phyloP scores from a whole-genome alignment of 2,797 vertebrate species.

The Manis javanica region DNA sequence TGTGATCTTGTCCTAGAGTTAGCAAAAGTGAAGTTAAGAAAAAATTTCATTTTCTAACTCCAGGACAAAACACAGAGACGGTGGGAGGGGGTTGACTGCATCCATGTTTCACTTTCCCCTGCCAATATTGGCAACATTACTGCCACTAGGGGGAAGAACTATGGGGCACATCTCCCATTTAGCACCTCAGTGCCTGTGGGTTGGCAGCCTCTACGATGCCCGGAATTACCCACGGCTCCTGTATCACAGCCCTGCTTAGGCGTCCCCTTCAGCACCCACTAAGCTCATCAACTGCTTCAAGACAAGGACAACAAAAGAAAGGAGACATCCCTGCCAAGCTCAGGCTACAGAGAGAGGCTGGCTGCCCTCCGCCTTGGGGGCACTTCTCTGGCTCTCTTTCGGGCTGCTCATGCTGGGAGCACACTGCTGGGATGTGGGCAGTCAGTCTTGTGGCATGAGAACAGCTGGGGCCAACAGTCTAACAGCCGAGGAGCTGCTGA shows the following conservation, averaged over 20 bases:
- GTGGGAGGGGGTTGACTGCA: neutral
- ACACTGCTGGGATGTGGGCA: neutral
- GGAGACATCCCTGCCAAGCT: neutral
- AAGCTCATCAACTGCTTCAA: neutral
- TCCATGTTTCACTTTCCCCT: neutral
- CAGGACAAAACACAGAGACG: neutral
- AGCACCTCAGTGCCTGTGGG: neutral
- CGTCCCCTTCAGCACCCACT: no score
- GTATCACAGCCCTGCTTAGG: neutral
- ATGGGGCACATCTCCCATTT: neutral
- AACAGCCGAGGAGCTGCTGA: neutral
- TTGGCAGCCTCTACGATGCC: neutral
- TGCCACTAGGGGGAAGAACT: neutral
- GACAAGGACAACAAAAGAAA: neutral
- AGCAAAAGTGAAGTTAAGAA: neutral
- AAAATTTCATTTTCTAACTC: neutral
- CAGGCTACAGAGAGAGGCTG: neutral
- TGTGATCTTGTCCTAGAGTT: neutral
- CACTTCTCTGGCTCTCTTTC: neutral
- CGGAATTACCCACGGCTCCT: neutral
- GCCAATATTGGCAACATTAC: no score
- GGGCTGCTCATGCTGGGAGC: neutral
- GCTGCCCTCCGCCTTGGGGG: fast-evolving
- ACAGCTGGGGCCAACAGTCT: neutral
- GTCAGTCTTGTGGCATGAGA: no score